These are phyloP conservation scores for Adelges cooleyi DNA, from an alignment of 1,140 invertebrate genomes.

Conservation along the genomic window DNA sequence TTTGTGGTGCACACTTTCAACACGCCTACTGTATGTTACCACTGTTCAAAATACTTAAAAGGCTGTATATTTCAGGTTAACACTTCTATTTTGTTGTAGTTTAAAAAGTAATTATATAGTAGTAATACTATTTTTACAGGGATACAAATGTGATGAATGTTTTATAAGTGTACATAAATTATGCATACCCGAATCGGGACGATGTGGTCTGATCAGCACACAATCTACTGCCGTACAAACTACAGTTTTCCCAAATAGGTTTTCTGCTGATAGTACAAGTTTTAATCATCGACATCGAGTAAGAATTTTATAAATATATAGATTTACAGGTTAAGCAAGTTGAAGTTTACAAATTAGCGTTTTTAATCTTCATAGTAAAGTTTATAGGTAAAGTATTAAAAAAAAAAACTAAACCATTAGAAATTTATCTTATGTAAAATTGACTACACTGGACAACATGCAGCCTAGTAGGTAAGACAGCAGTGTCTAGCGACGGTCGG, in stretches of 20 bases:
- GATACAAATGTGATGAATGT: conserved; percentile 65
- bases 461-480: no score
- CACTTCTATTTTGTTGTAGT: conserved; percentile 2
- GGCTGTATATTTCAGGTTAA: conserved; percentile 71
- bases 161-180: conserved; percentile 60
- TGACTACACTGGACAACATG: no score
- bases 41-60: conserved; percentile 79
- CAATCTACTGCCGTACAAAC: conserved; percentile 37
- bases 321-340: background rate
- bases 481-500: no score
- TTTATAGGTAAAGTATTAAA: no score
- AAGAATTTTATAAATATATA: background rate
- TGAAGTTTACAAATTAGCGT: background rate
- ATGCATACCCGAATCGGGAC: conserved; percentile 60
- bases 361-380: no score
- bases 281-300: conserved; percentile 15
- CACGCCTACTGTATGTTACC: conserved; percentile 62
- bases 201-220: conserved; percentile 50
- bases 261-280: background rate
- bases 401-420: no score
- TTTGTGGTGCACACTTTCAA: conserved; percentile 80
- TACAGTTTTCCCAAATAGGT: conserved; percentile 1
- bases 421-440: no score
- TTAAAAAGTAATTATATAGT: conserved; percentile 30
- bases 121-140: conserved; percentile 42